Evolutionary conservation across 1,140 invertebrate species (phyloP).

Genomic region (Euglossa dilemma): DNA sequence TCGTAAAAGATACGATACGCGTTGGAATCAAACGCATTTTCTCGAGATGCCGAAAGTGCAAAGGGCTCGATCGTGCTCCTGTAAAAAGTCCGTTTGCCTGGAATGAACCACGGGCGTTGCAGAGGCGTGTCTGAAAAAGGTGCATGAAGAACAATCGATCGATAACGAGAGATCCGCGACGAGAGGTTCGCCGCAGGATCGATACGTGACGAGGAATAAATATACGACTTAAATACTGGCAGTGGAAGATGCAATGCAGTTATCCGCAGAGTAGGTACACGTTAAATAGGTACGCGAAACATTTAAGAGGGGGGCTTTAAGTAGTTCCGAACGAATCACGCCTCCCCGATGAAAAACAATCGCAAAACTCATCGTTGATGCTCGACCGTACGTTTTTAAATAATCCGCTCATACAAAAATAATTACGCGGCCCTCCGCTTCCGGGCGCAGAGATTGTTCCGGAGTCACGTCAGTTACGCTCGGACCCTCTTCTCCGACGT

Average conservation of each 20-base stretch:
- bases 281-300: slow-evolving; percentile 60
- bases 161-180: slow-evolving; percentile 16
- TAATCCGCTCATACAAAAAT: slow-evolving; percentile 69
- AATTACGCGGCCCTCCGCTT: slow-evolving; percentile 55
- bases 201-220: slow-evolving; percentile 44
- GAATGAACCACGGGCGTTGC: not conserved
- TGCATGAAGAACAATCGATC: slow-evolving; percentile 30
- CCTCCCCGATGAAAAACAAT: slow-evolving; percentile 54
- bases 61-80: not conserved
- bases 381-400: slow-evolving; percentile 52
- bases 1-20: not conserved
- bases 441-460: slow-evolving; percentile 10
- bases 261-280: slow-evolving; percentile 55
- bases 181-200: not conserved
- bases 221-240: slow-evolving; percentile 68
- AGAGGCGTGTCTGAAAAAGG: slow-evolving; percentile 4
- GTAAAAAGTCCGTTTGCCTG: not conserved
- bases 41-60: not conserved
- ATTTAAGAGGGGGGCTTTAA: slow-evolving; percentile 50
- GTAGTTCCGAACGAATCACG: slow-evolving; percentile 59
- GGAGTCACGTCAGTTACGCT: slow-evolving; percentile 37
- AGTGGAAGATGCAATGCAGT: slow-evolving; percentile 65
- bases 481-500: not conserved
- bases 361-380: slow-evolving; percentile 50
- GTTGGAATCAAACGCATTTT: too few species aligned